Evolutionary conservation across 2,113 vertebrate species (phyloP).

Genomic region (Oryctolagus cuniculus): mOryCun1.1 NC_091442.1:41842501-41843000

Average conservation of each 20-base stretch:
- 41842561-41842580: neutral
- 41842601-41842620: neutral
- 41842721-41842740: neutral
- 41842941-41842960: neutral
- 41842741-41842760: neutral
- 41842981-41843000: neutral
- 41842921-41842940: slow-evolving; percentile 54
- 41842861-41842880: neutral
- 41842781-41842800: neutral
- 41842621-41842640: neutral
- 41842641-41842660: neutral
- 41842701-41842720: neutral
- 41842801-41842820: neutral
- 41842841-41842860: neutral
- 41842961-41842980: neutral
- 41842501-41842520: neutral
- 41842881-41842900: neutral
- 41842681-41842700: neutral
- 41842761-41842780: neutral
- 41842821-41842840: neutral
- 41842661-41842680: neutral
- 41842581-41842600: neutral
- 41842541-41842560: neutral
- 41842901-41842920: neutral
- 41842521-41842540: neutral